Evolutionary conservation across 2,113 vertebrate genomes (phyloP).

Genomic region (Sterna hirundo): DNA sequence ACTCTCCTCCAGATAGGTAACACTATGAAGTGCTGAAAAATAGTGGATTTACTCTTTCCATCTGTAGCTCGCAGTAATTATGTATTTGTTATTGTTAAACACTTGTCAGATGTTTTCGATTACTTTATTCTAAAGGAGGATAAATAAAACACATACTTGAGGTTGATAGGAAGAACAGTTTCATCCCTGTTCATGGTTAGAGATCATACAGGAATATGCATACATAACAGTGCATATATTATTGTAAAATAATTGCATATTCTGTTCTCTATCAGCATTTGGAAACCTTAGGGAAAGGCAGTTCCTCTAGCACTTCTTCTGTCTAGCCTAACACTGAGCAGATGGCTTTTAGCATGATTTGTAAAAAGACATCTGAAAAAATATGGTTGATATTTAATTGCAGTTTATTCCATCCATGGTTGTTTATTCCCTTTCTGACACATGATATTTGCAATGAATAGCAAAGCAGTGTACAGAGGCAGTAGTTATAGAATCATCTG

Average conservation of each 20-base stretch:
- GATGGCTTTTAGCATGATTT: background rate
- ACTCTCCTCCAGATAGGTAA: background rate
- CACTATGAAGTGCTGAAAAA: background rate
- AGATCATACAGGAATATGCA: background rate
- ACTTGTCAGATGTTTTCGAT: background rate
- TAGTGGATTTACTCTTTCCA: background rate
- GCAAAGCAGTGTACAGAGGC: background rate
- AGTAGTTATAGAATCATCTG: background rate
- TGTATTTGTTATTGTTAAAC: background rate
- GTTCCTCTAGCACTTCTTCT: background rate
- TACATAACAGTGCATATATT: background rate
- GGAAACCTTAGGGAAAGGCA: background rate
- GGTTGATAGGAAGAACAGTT: background rate
- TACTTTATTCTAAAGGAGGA: background rate
- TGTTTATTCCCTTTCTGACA: background rate
- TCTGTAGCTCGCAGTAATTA: background rate
- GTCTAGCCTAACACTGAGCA: background rate
- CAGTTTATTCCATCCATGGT: background rate
- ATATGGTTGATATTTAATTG: background rate
- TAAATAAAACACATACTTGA: slow-evolving; percentile 16
- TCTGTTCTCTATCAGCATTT: background rate
- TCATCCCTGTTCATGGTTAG: background rate
- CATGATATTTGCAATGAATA: background rate
- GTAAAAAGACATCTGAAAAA: background rate
- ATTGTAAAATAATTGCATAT: background rate